phyloP scores from a whole-genome alignment of 2,888 invertebrate species.

The Flabesymbios commensalis region DNA sequence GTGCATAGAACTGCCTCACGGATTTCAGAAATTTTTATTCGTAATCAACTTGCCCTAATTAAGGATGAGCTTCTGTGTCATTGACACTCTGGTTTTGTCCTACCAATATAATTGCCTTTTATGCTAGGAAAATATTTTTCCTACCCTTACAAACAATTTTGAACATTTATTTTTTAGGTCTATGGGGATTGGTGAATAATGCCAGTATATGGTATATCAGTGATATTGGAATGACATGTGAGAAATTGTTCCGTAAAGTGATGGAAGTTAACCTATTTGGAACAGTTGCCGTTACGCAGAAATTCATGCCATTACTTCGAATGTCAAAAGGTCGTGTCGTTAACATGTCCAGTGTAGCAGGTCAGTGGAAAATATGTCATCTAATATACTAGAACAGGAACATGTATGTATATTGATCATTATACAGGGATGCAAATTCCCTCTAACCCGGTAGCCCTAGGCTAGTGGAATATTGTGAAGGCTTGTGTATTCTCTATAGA shows the following conservation, averaged over 20 bases:
- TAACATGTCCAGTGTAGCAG: slow-evolving; percentile 55
- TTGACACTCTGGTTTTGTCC: no score
- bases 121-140: no score
- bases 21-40: no score
- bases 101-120: no score
- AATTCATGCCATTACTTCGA: slow-evolving; percentile 51
- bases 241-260: slow-evolving; percentile 42
- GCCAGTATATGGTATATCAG: slow-evolving; percentile 53
- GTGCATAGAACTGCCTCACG: no score
- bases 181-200: slow-evolving; percentile 60
- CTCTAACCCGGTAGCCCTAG: background rate
- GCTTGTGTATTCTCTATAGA: no score
- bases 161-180: slow-evolving; percentile 37
- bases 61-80: no score
- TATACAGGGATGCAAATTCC: background rate
- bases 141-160: no score
- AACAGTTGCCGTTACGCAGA: slow-evolving; percentile 46
- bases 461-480: no score
- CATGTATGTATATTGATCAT: no score
- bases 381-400: no score
- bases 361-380: slow-evolving; percentile 33
- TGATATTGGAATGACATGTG: slow-evolving; percentile 56
- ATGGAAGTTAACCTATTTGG: slow-evolving; percentile 56
- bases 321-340: slow-evolving; percentile 51
- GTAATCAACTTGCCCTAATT: no score